These are phyloP conservation scores for Alcedo atthis DNA, from an alignment of 2,797 vertebrate genomes.

Conservation along the genomic window DNA sequence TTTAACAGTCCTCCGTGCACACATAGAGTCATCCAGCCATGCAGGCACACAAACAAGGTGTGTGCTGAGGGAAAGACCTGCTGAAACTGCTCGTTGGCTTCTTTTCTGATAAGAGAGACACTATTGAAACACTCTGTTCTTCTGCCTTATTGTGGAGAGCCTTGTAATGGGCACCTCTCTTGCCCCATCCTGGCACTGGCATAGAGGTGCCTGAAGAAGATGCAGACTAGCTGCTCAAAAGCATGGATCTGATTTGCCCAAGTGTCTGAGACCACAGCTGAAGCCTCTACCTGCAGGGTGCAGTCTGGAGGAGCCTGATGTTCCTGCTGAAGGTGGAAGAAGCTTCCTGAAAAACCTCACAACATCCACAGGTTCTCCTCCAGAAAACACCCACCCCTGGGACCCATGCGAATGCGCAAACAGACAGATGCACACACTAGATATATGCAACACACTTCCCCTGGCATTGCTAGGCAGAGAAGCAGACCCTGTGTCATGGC, in stretches of 20 bases:
- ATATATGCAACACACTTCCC: background rate
- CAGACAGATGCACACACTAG: background rate
- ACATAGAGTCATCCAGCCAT: background rate
- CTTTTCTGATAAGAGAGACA: background rate
- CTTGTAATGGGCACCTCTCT: background rate
- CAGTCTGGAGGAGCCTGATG: background rate
- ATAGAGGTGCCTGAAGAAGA: background rate
- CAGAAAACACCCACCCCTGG: background rate
- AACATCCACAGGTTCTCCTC: background rate
- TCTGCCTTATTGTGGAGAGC: background rate
- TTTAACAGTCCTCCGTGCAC: background rate
- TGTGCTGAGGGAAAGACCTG: background rate
- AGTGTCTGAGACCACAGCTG: background rate
- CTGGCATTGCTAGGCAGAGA: background rate
- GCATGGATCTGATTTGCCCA: background rate
- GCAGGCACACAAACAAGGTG: background rate
- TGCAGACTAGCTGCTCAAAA: background rate
- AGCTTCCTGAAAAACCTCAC: background rate
- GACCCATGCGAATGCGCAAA: background rate
- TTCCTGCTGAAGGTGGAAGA: background rate
- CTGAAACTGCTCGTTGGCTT: background rate
- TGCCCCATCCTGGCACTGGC: rapidly evolving
- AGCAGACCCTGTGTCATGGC: background rate
- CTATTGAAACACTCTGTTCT: background rate
- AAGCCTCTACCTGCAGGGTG: background rate